Conservation (phyloP, 2,113 vertebrate species). For the Herpetotheres cachinnans region DNA sequence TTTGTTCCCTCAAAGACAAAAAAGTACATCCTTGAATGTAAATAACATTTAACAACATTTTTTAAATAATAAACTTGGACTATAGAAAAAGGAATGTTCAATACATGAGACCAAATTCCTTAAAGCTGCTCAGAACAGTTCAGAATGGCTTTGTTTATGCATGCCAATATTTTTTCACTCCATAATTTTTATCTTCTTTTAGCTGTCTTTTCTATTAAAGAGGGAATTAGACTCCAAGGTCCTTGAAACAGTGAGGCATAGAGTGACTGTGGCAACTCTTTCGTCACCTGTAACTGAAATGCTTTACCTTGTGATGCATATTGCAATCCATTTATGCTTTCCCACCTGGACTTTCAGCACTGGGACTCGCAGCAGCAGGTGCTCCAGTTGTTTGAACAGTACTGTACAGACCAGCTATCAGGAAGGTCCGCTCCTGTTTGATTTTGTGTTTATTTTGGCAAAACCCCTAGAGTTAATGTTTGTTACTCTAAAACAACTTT, state of each 20-base stretch:
- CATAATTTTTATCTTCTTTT: background rate
- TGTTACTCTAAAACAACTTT: constrained; percentile 58
- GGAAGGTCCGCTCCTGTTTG: constrained; percentile 7
- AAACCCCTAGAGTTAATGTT: background rate
- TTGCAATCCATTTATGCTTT: background rate
- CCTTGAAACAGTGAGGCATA: background rate
- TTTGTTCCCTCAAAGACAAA: background rate
- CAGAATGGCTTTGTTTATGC: background rate
- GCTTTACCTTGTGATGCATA: background rate
- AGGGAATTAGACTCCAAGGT: background rate
- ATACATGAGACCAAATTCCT: background rate
- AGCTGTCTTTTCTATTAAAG: background rate
- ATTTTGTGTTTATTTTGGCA: constrained; percentile 60
- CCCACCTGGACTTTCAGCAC: background rate
- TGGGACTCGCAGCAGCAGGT: background rate
- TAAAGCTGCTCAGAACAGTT: background rate
- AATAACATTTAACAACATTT: background rate
- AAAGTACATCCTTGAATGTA: background rate
- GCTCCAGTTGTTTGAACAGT: constrained; percentile 3
- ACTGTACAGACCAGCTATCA: background rate
- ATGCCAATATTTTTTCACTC: background rate
- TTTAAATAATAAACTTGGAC: background rate
- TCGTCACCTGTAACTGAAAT: background rate
- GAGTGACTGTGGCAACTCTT: background rate
- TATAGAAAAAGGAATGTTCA: background rate